Evolutionary conservation across 2,797 vertebrate genomes (phyloP), one percentile per base, ranked within the genome.

Genomic region (Protosalanx chinensis): DNA sequence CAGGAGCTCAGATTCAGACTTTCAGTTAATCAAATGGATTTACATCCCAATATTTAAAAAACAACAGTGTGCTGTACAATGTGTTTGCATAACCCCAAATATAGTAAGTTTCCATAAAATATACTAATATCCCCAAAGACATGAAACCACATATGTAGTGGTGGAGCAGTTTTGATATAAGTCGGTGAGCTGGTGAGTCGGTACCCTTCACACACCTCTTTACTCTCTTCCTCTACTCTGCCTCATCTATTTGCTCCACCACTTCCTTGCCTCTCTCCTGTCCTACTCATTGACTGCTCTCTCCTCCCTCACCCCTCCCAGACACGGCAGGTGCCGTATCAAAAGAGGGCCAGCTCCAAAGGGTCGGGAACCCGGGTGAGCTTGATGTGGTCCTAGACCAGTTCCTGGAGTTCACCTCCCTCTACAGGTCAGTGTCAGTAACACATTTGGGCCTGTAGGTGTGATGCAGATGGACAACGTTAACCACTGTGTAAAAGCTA

Each of bases 391-490:
- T 94, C 80, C 81, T 94, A 75, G 71, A 81, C 29, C 81, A 84
- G 13, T 92, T 93, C 79, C 91, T 91, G 81, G 84, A 90, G 33
- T 79, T 83, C 74, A 63, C 89, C 73, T 64, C 72, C 37, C 71
- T 89, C 57, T 94, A 93, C 73, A 86, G 80, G 94, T 95, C 86
- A 89, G 88, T 66, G 53, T 59, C n/a, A 60, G 12, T 27, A 12
- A 4, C 58, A 10, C 6, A n/a, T 66, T 46, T 56, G 18, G 6
- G 41, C 3, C 41, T 46, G 41, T 46, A 8, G 12, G 41, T 46
- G 41, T 46, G 41, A 12, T 46, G 41, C 41, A 46, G 41, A 12
- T 46, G 41, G 10, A 12, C 13, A 8, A 46, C 10, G 41, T 46
- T 46, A 13, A 46, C 41, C 41, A 46, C 8, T 2, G 41, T 13